A percentile compares a stretch with the other conserved stretches of the same genome.
Conservation (phyloP, 2,797 vertebrate genomes). For the Hemitrygon akajei region DNA sequence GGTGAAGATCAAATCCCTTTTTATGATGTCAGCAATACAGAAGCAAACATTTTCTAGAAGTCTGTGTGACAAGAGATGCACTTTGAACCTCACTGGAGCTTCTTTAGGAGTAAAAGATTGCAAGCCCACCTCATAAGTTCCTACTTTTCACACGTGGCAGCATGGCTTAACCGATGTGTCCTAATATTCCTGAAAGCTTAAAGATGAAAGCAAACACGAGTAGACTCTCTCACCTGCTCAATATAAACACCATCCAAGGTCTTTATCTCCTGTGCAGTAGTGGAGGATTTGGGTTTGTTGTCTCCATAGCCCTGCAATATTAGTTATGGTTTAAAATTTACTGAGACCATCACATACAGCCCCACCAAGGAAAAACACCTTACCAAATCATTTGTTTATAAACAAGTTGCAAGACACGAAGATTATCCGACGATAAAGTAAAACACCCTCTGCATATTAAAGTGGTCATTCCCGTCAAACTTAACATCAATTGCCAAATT, state of each 20-base stretch:
- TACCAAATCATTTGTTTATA: background rate
- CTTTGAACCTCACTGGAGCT: background rate
- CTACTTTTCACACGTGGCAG: accelerated
- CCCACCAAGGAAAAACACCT: background rate
- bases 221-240: slow-evolving; percentile 68
- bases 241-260: slow-evolving; percentile 83
- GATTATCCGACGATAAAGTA: background rate
- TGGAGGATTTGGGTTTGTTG: slow-evolving; percentile 92
- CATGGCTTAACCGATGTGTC: accelerated
- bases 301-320: slow-evolving; percentile 81
- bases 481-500: background rate
- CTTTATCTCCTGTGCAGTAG: slow-evolving; percentile 88
- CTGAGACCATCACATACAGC: background rate
- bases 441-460: background rate
- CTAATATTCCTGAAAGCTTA: background rate
- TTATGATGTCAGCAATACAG: background rate
- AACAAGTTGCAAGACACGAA: background rate
- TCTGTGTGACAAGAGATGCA: background rate
- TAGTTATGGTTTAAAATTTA: slow-evolving; percentile 3
- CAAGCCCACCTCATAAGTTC: accelerated
- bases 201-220: background rate
- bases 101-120: background rate
- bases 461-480: too few species aligned
- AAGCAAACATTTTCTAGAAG: background rate
- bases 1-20: background rate